Evolutionary conservation across 2,113 vertebrate species (phyloP), one percentile per base, ranked within the genome.

Genomic region (Columbina picui): DNA sequence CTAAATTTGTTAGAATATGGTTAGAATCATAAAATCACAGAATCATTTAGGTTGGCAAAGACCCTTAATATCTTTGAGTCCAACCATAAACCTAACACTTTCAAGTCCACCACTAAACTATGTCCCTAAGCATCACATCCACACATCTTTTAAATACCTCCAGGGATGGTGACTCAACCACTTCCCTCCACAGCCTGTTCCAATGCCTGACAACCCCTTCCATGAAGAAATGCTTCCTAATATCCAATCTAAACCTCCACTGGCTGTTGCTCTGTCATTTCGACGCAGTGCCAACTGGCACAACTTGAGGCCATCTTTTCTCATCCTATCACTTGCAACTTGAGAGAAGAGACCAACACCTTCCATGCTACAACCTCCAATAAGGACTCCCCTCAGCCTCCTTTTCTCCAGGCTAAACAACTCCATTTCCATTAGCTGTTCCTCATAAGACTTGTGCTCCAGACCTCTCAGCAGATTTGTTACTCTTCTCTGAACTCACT

Each of bases 261-360:
- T 47, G 17, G 9, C 0, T n/a, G n/a, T n/a, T n/a, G n/a, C n/a
- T n/a, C n/a, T n/a, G n/a, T n/a, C n/a, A n/a, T n/a, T n/a, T n/a
- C n/a, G n/a, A n/a, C n/a, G n/a, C n/a, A n/a, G n/a, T n/a, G n/a
- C n/a, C n/a, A n/a, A 17, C 25, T 47, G 17, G 9, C 0, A 0
- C n/a, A n/a, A 23, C 14, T 16, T 34, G 15, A 43, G 23, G 19
- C 9, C 3, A 1, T 49, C 53, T 76, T 6, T 21, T 64, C 55
- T 39, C 1, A 2, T 79, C 22, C 16, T 70, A 23, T 52, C 9
- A 0, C 39, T 52, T 18, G 1, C 14, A 25, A 7, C 15, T 14
- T 26, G 34, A 14, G 5, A 83, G 30, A n/a, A 88, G 47, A 60
- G 10, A 23, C 10, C 0, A 0, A 8, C 4, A 1, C 5, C 8